Evolutionary conservation across 1,140 invertebrate species (phyloP).

Genomic region (Calephelis virginiensis): DNA sequence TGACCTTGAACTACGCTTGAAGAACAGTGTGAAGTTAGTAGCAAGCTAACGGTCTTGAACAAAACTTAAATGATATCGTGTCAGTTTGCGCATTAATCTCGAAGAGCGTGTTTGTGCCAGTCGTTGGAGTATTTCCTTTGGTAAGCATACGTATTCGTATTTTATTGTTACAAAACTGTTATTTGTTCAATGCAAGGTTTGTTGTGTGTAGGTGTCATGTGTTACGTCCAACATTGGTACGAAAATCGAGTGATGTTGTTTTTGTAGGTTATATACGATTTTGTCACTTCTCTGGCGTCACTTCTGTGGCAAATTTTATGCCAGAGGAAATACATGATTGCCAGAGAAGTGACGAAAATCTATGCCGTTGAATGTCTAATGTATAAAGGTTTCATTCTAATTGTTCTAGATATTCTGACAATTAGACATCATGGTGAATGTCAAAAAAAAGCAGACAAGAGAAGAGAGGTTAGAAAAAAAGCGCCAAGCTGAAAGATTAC

Average conservation of each 20-base stretch:
- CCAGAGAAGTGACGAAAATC: constrained; percentile 11
- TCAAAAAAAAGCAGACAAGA: no score
- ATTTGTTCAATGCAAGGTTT: neutral
- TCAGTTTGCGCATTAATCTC: neutral
- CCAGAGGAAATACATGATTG: constrained; percentile 3
- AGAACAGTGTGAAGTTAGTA: no score
- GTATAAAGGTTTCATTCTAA: constrained; percentile 4
- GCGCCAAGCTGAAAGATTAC: no score
- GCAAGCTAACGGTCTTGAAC: no score
- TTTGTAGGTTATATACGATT: constrained; percentile 3
- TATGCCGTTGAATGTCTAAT: neutral
- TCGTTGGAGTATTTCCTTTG: constrained; percentile 3
- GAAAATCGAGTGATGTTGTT: neutral
- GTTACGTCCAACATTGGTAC: neutral
- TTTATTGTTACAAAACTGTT: neutral
- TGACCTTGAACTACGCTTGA: neutral
- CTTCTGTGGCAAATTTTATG: constrained; percentile 5
- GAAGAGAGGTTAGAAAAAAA: no score
- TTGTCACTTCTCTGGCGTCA: constrained; percentile 12
- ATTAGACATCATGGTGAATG: no score
- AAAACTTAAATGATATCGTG: neutral
- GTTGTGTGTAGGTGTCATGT: constrained; percentile 3
- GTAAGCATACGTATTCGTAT: neutral
- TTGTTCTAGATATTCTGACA: constrained; percentile 6
- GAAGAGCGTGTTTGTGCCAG: constrained; percentile 1